Conservation (phyloP, 1,140 invertebrate species). For the Ceratina calcarata region DNA sequence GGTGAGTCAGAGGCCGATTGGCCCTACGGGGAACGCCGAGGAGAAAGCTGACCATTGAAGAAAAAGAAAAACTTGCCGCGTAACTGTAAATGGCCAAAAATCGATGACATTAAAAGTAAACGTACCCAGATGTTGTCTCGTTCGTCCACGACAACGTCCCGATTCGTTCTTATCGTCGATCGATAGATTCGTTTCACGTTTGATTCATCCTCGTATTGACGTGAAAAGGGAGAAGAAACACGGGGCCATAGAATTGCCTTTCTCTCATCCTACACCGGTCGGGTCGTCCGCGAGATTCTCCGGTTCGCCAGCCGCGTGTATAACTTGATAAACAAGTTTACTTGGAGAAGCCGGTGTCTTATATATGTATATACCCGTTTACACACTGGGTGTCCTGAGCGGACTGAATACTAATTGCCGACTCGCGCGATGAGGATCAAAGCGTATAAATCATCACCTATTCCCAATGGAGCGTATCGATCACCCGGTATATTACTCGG, state of each 20-base stretch:
- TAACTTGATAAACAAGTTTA: constrained; percentile 68
- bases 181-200: background rate
- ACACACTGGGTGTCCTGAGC: constrained; percentile 60
- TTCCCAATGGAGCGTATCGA: no score
- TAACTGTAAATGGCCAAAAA: constrained; percentile 29
- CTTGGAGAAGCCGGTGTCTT: constrained; percentile 59
- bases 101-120: constrained; percentile 16
- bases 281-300: constrained; percentile 40
- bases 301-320: constrained; percentile 43
- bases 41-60: constrained; percentile 13
- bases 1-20: constrained; percentile 20
- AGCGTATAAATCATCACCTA: constrained; percentile 11
- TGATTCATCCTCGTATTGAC: background rate
- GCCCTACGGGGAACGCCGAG: background rate
- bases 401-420: constrained; percentile 57
- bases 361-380: constrained; percentile 43
- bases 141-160: no score
- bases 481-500: constrained; percentile 20
- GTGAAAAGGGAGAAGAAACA: constrained; percentile 31
- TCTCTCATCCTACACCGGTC: constrained; percentile 27
- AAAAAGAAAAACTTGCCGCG: background rate
- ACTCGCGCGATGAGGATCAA: constrained; percentile 34
- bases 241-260: constrained; percentile 27
- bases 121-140: background rate
- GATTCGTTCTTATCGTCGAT: background rate